phyloP scores from a whole-genome alignment of 2,888 invertebrate species.

The Cordylochernes scorpioides region DNA sequence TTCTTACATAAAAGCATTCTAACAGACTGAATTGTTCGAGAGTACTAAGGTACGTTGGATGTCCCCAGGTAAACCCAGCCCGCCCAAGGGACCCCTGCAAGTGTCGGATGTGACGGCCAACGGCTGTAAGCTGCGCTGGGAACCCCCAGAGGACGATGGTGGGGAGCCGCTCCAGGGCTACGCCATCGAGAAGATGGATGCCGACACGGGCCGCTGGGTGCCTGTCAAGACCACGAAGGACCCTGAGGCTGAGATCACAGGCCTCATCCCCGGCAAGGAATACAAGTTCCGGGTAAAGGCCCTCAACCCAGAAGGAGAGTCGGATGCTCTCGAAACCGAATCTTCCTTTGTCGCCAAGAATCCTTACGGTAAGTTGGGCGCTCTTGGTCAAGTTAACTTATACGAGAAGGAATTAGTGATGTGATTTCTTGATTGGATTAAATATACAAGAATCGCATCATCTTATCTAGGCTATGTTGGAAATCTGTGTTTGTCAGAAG shows the following conservation, averaged over 20 bases:
- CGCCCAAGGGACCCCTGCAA: constrained; percentile 75
- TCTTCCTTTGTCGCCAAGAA: constrained; percentile 83
- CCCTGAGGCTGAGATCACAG: constrained; percentile 54
- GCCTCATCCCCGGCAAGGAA: constrained; percentile 84
- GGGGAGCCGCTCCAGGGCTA: constrained; percentile 80
- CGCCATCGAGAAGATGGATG: constrained; percentile 84
- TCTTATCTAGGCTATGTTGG: too few relatives aligned
- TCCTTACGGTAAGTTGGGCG: constrained; percentile 64
- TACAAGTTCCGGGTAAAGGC: constrained; percentile 95
- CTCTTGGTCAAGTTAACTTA: too few relatives aligned
- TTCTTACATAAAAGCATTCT: too few relatives aligned
- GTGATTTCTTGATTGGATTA: too few relatives aligned
- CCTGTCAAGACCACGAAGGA: constrained; percentile 53
- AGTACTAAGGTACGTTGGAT: too few relatives aligned
- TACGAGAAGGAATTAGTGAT: too few relatives aligned
- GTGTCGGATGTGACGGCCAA: constrained; percentile 74
- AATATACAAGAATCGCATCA: too few relatives aligned
- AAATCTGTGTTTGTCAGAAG: too few relatives aligned
- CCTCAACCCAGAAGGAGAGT: constrained; percentile 85
- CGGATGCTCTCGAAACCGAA: constrained; percentile 71
- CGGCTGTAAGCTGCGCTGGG: constrained; percentile 78
- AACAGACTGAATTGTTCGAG: too few relatives aligned
- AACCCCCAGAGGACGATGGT: constrained; percentile 85
- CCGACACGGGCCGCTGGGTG: constrained; percentile 75
- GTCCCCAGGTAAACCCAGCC: constrained; percentile 37